Evolutionary conservation across 1,140 invertebrate species (phyloP), one percentile per base, ranked within the genome.

Genomic region (Anastrepha obliqua): DNA sequence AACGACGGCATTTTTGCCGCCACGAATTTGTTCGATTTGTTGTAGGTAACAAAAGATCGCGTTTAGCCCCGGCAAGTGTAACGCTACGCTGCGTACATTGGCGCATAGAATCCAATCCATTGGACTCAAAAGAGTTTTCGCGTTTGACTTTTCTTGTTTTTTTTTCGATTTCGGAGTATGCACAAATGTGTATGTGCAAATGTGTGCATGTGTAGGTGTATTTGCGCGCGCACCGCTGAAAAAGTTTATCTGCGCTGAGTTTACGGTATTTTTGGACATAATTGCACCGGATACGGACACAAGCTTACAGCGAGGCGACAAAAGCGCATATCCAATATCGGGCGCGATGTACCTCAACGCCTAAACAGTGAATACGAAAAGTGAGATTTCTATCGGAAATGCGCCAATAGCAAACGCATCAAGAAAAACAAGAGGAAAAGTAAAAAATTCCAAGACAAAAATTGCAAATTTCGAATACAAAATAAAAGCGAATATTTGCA

Each of bases 231-330:
- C 74, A 81, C 17, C n/a, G 7, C 44, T 55, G 70, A 51, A 51
- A 20, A 51, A 81, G 44, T 81, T 81, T 81, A 81, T 81, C 74
- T 81, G 7, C 74, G 47, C 8, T 47, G 42, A 86, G 58, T 86
- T 86, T 55, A 86, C 59, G 85, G 29, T 86, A 86, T 62, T 86
- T 55, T 86, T 62, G 60, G n/a, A 39, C 85, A 86, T 86, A 86
- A 86, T 86, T 86, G 85, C 85, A 86, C 59, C 85, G 85, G 85
- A 86, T 86, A 64, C 58, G 85, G 85, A 86, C 85, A 86, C 59
- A 55, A 81, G 29, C 60, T 60, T 29, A 64, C 85, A 13, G 29
- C 58, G n/a, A 29, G 39, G 85, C 42, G 74, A 29, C 42, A 81
- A 81, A 58, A 81, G 74, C 74, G 74, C 47, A 81, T 11, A 55